These are phyloP conservation scores for Hyposoter dolosus DNA, from an alignment of 2,888 invertebrate genomes.

Conservation along the genomic window DNA sequence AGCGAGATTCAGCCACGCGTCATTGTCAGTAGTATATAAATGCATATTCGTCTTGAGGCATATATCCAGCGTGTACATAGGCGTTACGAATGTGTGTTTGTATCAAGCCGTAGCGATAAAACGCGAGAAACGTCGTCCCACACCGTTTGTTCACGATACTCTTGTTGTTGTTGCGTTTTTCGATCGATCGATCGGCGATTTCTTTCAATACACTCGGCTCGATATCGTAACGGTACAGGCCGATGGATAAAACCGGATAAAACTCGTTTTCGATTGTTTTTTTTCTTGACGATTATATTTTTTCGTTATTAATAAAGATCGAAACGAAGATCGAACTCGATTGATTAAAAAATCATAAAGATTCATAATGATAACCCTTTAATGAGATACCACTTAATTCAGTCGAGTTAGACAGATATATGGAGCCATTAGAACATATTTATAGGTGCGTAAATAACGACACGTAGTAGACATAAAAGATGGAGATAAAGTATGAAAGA, in stretches of 20 bases:
- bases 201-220: neutral
- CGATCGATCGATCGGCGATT: slow-evolving; percentile 33
- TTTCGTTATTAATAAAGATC: neutral
- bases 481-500: slow-evolving; percentile 23
- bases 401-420: slow-evolving; percentile 4
- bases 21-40: slow-evolving; percentile 34
- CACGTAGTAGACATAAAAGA: slow-evolving; percentile 17
- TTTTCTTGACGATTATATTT: neutral
- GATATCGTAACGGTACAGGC: slow-evolving; percentile 36
- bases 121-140: slow-evolving; percentile 8
- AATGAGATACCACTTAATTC: slow-evolving; percentile 8
- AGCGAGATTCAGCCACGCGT: slow-evolving; percentile 51
- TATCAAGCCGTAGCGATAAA: neutral
- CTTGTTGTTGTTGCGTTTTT: slow-evolving; percentile 2
- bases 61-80: neutral
- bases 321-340: neutral
- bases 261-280: neutral
- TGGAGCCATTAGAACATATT: slow-evolving; percentile 3
- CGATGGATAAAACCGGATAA: slow-evolving; percentile 21
- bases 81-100: neutral
- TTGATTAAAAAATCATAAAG: neutral
- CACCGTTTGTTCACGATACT: slow-evolving; percentile 16
- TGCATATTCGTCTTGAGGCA: neutral
- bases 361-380: neutral
- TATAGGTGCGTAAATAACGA: slow-evolving; percentile 31